These are phyloP conservation scores for Nesometra sesokonis DNA, from an alignment of 35 echinoderm and acorn worm species.

Conservation along the genomic window DNA sequence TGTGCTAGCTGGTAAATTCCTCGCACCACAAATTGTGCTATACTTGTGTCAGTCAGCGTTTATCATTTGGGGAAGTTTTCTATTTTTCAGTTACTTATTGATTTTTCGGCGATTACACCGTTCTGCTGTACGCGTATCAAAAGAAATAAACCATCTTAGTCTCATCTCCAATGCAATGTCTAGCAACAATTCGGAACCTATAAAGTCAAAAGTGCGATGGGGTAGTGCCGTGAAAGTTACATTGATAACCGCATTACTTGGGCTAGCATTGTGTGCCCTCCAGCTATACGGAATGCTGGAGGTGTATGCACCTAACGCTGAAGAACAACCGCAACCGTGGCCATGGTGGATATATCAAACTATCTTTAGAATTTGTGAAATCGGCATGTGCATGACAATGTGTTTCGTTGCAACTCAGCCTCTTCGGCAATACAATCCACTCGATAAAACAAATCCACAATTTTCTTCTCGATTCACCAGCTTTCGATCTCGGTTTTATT, in stretches of 20 bases:
- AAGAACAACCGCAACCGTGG: conserved; percentile 40
- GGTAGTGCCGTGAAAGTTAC: conserved; percentile 85
- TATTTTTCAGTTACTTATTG: conserved; percentile 61
- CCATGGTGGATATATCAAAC: conserved; percentile 93
- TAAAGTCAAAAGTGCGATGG: conserved; percentile 55
- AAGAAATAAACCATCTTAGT: conserved; percentile 64
- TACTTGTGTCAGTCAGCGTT: conserved; percentile 72
- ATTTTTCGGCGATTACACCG: conserved; percentile 81
- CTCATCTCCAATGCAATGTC: conserved; percentile 27
- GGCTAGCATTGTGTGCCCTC: conserved; percentile 38
- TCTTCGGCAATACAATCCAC: conserved; percentile 23
- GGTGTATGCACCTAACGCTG: conserved; percentile 69
- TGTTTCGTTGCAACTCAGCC: conserved; percentile 96
- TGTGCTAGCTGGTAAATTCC: conserved; percentile 47
- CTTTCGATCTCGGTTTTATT: not conserved
- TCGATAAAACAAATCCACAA: not conserved
- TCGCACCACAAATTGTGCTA: conserved; percentile 30
- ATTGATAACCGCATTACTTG: conserved; percentile 56
- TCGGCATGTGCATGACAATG: conserved; percentile 89
- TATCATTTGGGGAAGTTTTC: conserved; percentile 74
- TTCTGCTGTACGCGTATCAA: conserved; percentile 38
- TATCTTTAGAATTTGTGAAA: conserved; percentile 58
- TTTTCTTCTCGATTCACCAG: not conserved
- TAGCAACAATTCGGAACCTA: not conserved
- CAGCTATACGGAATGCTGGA: conserved; percentile 84